These are phyloP conservation scores for Lontra canadensis DNA, from an alignment of 2,113 vertebrate species.

Conservation along the genomic window DNA sequence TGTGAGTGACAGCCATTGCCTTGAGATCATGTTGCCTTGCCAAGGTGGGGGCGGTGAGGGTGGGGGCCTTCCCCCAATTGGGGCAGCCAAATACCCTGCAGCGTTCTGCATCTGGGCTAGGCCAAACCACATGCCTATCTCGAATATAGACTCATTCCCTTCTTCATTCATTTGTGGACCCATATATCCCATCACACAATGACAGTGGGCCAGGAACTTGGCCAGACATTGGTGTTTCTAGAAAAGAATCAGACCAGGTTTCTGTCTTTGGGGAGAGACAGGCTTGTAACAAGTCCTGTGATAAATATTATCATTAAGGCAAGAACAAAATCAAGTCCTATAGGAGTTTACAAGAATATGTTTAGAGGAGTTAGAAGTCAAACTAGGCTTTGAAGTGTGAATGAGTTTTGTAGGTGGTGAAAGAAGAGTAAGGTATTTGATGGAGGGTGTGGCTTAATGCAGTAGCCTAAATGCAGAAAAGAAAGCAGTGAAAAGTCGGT, in stretches of 20 bases:
- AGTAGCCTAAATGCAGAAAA: background rate
- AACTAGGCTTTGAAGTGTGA: constrained; percentile 43
- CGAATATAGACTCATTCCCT: background rate
- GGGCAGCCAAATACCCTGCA: too few species aligned
- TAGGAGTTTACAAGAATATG: background rate
- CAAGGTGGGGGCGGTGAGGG: background rate
- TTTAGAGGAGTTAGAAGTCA: background rate
- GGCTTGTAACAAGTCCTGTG: background rate
- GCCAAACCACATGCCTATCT: background rate
- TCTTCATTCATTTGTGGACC: background rate
- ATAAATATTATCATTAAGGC: background rate
- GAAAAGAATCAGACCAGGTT: background rate
- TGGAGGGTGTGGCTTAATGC: background rate
- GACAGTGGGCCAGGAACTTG: background rate
- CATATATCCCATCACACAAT: background rate
- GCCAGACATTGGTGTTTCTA: background rate
- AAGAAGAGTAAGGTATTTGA: constrained; percentile 15
- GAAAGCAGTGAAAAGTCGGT: constrained; percentile 9
- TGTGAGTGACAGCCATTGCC: background rate
- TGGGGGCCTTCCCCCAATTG: too few species aligned
- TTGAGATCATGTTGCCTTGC: background rate
- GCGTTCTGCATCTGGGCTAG: background rate
- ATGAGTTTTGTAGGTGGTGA: background rate
- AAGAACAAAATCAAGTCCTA: constrained; percentile 22
- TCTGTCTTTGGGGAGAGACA: background rate